Base-by-base conservation (phyloP, 2,888 invertebrate species). In the Lymantria dispar region DNA sequence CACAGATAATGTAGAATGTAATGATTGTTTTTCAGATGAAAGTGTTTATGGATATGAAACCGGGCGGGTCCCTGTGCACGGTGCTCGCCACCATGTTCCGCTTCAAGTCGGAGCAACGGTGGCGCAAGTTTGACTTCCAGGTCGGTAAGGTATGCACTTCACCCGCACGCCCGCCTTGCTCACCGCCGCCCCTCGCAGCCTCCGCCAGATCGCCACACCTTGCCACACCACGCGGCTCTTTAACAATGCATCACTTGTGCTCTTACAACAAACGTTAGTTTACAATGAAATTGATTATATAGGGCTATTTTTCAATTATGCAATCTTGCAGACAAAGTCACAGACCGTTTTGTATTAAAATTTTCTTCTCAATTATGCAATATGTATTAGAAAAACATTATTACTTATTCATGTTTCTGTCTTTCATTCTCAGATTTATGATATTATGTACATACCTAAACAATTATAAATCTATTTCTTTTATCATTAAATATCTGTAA, bases 31-130 rank as follows among this genome's bases (percentile, higher is more conserved):
- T 48, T 0, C 88, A 98, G 98, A 96, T 98, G 94, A 96, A 96
- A 88, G 97, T 95, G 83, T 99, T 99, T 87, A 93, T 98, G 92
- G 99, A 99, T 89, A 98, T 98, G 87, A 98, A 98, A 86, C 94
- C 97, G 14, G 96, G 97, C 62, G 98, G 98, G 44, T 95, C 97
- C 31, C 92, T 99, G 54, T 98, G 98, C 92, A 97, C 98, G 71
- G 97, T 98, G 80, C 94, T 99, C 66, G 95, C 96, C 68, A 96
- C 98, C 62, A 98, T 98, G 82, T 99, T 96, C 93, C 97, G 97
- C 78, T 98, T 97, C 92, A 98, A 98, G 89, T 96, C 95, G 85
- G 99, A 99, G 85, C 98, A 98, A 89, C 96, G 97, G 84, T 98
- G 97, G 95, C 94, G 98, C 78, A 94, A 98, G 87, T 98, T 98